Evolutionary conservation across 1,140 invertebrate genomes (phyloP).

Genomic region (Saccostrea glomerata): DNA sequence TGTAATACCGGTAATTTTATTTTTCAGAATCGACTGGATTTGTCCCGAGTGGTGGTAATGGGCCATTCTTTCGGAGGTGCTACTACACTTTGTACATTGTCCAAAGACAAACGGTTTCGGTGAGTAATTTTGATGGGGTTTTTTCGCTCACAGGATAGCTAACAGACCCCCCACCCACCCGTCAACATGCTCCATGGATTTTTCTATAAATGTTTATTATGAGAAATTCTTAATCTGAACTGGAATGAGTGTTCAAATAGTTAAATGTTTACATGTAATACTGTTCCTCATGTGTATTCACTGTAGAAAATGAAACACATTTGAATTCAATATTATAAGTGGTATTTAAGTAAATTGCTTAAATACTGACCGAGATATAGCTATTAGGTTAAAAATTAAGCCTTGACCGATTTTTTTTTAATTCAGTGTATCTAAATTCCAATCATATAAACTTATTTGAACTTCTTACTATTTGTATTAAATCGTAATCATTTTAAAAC

Average conservation of each 20-base stretch:
- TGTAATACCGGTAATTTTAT: background rate
- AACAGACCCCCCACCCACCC: no score
- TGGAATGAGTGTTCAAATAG: no score
- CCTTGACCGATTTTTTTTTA: background rate
- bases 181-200: no score
- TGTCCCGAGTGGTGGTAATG: slow-evolving; percentile 80
- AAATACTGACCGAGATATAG: background rate
- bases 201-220: no score
- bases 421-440: background rate
- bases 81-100: slow-evolving; percentile 82
- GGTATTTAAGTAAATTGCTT: background rate
- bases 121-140: slow-evolving; percentile 72
- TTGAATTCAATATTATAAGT: no score
- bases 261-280: no score
- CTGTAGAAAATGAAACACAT: no score
- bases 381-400: background rate
- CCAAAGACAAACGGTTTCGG: slow-evolving; percentile 82
- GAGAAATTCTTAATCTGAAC: no score
- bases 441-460: background rate
- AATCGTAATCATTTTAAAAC: background rate
- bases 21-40: slow-evolving; percentile 81
- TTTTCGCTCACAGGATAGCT: background rate
- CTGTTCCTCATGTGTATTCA: no score
- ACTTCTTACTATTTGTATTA: background rate
- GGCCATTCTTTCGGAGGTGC: slow-evolving; percentile 87